A percentile compares a stretch with the other conserved stretches of the same genome.
phyloP scores from a whole-genome alignment of 1,140 invertebrate genomes.

The Magallana angulata region DNA sequence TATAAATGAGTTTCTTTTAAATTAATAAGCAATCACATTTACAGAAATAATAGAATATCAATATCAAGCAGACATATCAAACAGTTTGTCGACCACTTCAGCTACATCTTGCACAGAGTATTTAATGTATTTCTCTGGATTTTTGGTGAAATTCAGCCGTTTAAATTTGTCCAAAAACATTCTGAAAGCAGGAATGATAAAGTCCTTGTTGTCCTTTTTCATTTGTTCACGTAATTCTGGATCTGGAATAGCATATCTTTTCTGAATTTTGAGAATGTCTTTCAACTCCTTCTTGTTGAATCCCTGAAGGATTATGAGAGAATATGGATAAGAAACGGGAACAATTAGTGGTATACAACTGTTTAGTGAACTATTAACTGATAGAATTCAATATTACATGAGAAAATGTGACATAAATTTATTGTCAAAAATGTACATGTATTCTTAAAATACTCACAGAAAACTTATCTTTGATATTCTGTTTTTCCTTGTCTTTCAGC shows the following conservation, averaged over 20 bases:
- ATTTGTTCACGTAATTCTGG: conserved; percentile 89
- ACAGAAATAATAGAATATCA: not conserved
- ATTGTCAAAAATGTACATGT: too few species aligned
- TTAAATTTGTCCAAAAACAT: conserved; percentile 83
- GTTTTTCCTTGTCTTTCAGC: conserved; percentile 92
- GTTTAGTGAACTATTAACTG: not conserved
- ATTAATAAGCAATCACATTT: not conserved
- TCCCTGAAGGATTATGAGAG: conserved; percentile 81
- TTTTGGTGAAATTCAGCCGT: conserved; percentile 91
- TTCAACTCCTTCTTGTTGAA: conserved; percentile 96
- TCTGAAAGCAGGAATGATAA: conserved; percentile 85
- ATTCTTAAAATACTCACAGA: conserved; percentile 83
- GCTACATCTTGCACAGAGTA: conserved; percentile 91
- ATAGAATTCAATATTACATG: too few species aligned
- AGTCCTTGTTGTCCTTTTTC: conserved; percentile 91
- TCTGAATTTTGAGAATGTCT: conserved; percentile 89
- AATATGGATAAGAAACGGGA: not conserved
- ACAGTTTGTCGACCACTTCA: conserved; percentile 89
- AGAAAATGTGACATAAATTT: too few species aligned
- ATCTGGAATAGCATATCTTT: conserved; percentile 95
- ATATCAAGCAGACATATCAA: conserved; percentile 85
- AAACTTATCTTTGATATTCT: conserved; percentile 96
- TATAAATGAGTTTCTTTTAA: too few species aligned
- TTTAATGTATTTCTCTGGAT: conserved; percentile 92
- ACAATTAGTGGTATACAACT: not conserved